Percentiles rank a stretch among this genome's conserved stretches.
Conservation (phyloP, 2,888 invertebrate species). For the Rugalucina vietnamica region DNA sequence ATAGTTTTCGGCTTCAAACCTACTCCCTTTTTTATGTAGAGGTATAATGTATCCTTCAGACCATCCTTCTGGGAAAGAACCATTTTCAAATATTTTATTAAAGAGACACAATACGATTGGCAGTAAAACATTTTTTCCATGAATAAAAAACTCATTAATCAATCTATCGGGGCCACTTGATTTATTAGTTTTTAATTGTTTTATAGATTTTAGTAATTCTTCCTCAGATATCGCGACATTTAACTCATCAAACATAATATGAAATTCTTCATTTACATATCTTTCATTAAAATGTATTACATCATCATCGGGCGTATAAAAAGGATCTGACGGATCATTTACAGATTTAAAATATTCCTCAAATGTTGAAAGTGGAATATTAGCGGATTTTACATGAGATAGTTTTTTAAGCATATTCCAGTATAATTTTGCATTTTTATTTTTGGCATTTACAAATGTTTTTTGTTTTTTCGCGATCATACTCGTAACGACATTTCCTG, state of each 20-base stretch:
- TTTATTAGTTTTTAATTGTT: conserved; percentile 17
- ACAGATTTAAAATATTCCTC: conserved; percentile 13
- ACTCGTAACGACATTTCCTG: not conserved
- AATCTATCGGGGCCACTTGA: conserved; percentile 8
- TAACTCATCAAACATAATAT: not conserved
- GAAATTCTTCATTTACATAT: not conserved
- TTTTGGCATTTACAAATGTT: not conserved
- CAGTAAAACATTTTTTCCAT: not conserved
- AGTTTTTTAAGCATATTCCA: conserved; percentile 5
- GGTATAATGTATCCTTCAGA: not conserved
- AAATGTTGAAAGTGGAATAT: not conserved
- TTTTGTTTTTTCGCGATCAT: not conserved
- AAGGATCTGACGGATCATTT: not conserved
- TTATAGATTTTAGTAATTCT: conserved; percentile 10
- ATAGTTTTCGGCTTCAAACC: not conserved
- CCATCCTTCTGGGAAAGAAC: not conserved
- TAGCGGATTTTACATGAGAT: not conserved
- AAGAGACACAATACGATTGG: not conserved
- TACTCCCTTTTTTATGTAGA: conserved; percentile 7
- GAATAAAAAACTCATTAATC: conserved; percentile 15
- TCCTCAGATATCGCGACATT: not conserved
- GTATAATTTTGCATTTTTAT: not conserved
- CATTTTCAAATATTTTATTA: conserved; percentile 4
- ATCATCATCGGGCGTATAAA: not conserved
- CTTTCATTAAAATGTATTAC: conserved; percentile 3